Percentiles rank a stretch among this genome's conserved stretches.
Conservation (phyloP, 1,140 invertebrate species). For the Ceratosolen solmsi region DNA sequence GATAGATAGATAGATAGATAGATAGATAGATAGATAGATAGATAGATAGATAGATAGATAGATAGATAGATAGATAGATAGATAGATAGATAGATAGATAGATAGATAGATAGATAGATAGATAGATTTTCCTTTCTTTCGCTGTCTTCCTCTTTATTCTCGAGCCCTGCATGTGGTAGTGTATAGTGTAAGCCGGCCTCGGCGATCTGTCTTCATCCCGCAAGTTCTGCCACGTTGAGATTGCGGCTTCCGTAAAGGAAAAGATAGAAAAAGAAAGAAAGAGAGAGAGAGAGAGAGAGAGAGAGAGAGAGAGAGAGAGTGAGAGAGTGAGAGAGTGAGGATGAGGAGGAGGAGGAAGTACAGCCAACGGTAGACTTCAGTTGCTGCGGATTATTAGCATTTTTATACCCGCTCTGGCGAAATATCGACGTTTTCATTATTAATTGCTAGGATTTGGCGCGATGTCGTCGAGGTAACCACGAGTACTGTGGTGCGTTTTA, state of each 20-base stretch:
- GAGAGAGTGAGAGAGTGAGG: not conserved
- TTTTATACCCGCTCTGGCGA: not conserved
- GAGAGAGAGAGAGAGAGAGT: not conserved
- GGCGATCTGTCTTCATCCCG: constrained; percentile 35
- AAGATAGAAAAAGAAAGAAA: not conserved
- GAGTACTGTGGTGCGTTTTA: not conserved
- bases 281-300: not conserved
- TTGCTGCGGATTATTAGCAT: constrained; percentile 35
- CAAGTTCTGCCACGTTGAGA: not conserved
- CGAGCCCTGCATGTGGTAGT: too few species aligned
- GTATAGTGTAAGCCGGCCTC: not conserved
- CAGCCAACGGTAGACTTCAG: not conserved
- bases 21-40: too few species aligned
- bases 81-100: too few species aligned
- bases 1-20: too few species aligned
- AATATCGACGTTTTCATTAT: constrained; percentile 31
- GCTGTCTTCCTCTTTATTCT: too few species aligned
- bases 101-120: not conserved
- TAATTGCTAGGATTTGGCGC: not conserved
- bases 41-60: too few species aligned
- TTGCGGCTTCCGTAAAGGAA: not conserved
- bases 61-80: too few species aligned
- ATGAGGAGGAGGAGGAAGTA: not conserved
- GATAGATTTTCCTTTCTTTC: constrained; percentile 2
- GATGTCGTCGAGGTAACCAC: not conserved